phyloP scores from a whole-genome alignment of 2,888 invertebrate species.

The Mythimna ferrago region DNA sequence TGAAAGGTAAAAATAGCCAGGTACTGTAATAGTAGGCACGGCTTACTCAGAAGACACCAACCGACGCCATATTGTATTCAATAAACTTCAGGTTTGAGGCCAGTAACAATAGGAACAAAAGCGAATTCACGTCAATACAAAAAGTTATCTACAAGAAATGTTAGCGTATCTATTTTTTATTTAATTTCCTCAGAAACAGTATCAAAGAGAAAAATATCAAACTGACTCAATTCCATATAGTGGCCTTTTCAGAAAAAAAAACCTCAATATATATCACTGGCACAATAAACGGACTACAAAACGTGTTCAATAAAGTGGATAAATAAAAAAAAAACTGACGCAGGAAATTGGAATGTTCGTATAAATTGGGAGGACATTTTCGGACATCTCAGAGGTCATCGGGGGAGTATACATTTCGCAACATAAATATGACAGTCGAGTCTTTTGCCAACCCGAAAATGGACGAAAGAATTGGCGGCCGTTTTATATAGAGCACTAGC shows the following conservation, averaged over 20 bases:
- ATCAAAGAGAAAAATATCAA: slow-evolving; percentile 25
- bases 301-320: slow-evolving; percentile 50
- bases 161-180: not conserved
- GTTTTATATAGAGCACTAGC: slow-evolving; percentile 3
- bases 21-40: not conserved
- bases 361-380: slow-evolving; percentile 51
- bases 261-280: slow-evolving; percentile 16
- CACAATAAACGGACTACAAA: slow-evolving; percentile 37
- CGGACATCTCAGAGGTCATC: slow-evolving; percentile 47
- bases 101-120: not conserved
- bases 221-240: slow-evolving; percentile 27
- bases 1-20: too few species aligned
- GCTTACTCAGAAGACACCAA: not conserved
- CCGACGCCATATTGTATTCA: too few species aligned
- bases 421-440: slow-evolving; percentile 39
- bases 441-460: slow-evolving; percentile 39
- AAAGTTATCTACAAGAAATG: not conserved
- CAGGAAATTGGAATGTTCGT: slow-evolving; percentile 64
- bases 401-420: slow-evolving; percentile 33
- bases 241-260: slow-evolving; percentile 12
- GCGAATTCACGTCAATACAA: not conserved
- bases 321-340: slow-evolving; percentile 51
- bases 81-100: not conserved
- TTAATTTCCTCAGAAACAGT: slow-evolving; percentile 11
- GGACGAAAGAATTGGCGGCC: not conserved